Evolutionary conservation across 2,797 vertebrate genomes (phyloP).

Genomic region (Gymnoscopelus braueri): DNA sequence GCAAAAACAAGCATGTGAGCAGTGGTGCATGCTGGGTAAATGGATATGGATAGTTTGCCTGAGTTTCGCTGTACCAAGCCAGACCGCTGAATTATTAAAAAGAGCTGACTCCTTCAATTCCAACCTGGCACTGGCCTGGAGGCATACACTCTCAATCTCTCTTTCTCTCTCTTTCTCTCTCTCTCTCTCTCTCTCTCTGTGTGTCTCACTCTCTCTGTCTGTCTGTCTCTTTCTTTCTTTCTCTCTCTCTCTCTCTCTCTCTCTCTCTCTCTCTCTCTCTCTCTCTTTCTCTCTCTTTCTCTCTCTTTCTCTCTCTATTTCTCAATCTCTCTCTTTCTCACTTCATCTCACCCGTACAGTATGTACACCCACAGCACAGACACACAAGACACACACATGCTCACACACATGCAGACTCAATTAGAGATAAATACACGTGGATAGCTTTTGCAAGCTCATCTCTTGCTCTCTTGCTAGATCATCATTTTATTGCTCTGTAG

Average conservation of each 20-base stretch:
- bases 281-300: conserved; percentile 6
- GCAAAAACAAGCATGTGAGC: conserved; percentile 57
- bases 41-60: conserved; percentile 54
- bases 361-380: neutral
- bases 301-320: conserved; percentile 2
- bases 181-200: conserved; percentile 4
- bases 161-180: conserved; percentile 7
- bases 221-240: neutral
- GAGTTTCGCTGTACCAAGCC: conserved; percentile 59
- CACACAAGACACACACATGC: conserved; percentile 12
- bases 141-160: neutral
- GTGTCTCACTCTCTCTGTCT: conserved; percentile 6
- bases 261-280: conserved; percentile 3
- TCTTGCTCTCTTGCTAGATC: neutral
- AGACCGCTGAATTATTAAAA: conserved; percentile 84
- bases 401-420: conserved; percentile 28
- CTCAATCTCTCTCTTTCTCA: too few species aligned
- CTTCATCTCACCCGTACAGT: too few species aligned
- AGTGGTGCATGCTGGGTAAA: conserved; percentile 51
- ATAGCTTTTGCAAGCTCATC: neutral
- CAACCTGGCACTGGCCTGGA: conserved; percentile 38
- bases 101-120: conserved; percentile 67
- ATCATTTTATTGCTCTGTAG: neutral
- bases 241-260: conserved; percentile 9
- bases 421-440: neutral